A percentile compares a stretch with the other conserved stretches of the same genome.
Conservation (phyloP, 2,797 vertebrate species). For the Octomys mimax region DNA sequence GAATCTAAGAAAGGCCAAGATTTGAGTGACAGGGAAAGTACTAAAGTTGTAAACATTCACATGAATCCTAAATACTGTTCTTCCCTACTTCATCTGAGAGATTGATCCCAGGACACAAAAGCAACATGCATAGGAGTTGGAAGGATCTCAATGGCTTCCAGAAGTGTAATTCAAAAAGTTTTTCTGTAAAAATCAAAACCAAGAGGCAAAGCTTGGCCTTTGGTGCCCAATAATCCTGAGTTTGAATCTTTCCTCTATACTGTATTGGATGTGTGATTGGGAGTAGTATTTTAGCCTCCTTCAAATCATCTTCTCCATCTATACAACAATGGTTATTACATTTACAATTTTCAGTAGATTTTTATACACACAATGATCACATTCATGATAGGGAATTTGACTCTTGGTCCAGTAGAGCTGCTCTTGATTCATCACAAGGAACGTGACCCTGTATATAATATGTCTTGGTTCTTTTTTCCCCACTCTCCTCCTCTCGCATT, state of each 20-base stretch:
- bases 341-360: background rate
- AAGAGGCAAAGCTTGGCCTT: background rate
- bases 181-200: slow-evolving; percentile 28
- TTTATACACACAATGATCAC: background rate
- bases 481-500: no score
- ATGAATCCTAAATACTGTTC: background rate
- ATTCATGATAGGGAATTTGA: background rate
- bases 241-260: background rate
- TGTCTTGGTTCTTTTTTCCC: background rate
- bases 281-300: background rate
- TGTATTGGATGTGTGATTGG: background rate
- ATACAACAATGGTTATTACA: background rate
- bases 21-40: background rate
- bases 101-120: slow-evolving; percentile 25
- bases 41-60: background rate
- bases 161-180: background rate
- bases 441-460: background rate
- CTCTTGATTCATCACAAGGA: background rate
- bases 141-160: background rate
- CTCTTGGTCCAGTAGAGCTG: background rate
- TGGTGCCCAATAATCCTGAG: background rate
- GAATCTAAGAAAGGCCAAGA: background rate
- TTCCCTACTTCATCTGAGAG: background rate
- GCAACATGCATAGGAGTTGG: background rate
- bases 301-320: background rate